Conservation (phyloP, 92 coral and sea anemone genomes). For the Meandrina meandrites region DNA sequence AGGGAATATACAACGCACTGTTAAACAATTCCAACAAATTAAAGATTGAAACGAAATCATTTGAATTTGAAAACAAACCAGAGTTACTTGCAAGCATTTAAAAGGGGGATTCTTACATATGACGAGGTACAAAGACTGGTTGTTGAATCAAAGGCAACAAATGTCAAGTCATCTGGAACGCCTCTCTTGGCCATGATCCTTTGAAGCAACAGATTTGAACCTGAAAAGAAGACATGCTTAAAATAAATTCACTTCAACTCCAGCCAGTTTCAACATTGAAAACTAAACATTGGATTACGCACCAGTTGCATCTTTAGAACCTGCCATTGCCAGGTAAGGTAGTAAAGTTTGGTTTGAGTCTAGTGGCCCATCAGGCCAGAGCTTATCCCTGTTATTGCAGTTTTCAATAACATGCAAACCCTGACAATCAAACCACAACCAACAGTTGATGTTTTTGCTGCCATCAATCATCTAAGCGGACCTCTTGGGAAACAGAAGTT, state of each 20-base stretch:
- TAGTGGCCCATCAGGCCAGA: no score
- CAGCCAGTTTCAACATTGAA: neutral
- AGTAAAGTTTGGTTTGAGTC: no score
- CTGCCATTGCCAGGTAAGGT: no score
- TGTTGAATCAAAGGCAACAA: slow-evolving; percentile 88
- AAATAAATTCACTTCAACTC: neutral
- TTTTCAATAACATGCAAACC: no score
- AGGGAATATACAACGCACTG: neutral
- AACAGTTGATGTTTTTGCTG: no score
- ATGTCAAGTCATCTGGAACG: slow-evolving; percentile 73
- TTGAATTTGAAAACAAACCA: neutral
- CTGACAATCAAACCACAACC: no score
- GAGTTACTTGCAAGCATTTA: no score
- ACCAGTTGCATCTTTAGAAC: no score
- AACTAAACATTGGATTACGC: neutral
- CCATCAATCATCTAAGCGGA: no score
- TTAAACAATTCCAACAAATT: neutral
- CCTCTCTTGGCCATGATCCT: slow-evolving; percentile 73
- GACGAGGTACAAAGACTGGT: slow-evolving; percentile 83
- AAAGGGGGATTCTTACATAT: slow-evolving; percentile 68
- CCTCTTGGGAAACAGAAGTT: no score
- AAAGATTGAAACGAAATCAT: neutral
- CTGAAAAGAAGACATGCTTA: slow-evolving; percentile 33
- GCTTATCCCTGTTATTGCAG: no score
- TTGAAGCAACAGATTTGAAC: slow-evolving; percentile 83